A percentile compares a stretch with the other conserved stretches of the same genome.
These are phyloP conservation scores for Gobiocypris rarus DNA, from an alignment of 2,113 vertebrate species.

Conservation along the genomic window DNA sequence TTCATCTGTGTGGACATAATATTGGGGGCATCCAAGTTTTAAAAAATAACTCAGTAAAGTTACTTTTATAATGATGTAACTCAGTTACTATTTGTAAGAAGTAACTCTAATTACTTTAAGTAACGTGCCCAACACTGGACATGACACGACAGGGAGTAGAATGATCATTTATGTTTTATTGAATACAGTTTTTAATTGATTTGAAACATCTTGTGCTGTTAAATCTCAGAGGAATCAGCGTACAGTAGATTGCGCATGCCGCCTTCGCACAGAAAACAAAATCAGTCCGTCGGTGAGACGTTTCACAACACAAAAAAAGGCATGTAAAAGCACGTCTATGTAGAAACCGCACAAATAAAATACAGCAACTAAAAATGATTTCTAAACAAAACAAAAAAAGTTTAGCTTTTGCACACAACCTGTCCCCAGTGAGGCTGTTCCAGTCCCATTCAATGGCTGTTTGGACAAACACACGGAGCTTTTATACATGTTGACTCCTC, in stretches of 20 bases:
- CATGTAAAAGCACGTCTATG: neutral
- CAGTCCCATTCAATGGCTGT: neutral
- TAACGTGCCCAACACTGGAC: too few species aligned
- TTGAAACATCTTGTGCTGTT: slow-evolving; percentile 55
- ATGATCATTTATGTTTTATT: slow-evolving; percentile 41
- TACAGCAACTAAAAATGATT: neutral
- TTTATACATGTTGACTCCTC: neutral
- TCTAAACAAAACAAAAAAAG: neutral
- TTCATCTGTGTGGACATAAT: neutral
- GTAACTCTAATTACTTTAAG: too few species aligned
- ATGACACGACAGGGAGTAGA: neutral
- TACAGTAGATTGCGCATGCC: slow-evolving; percentile 53
- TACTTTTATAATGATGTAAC: too few species aligned
- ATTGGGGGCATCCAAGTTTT: too few species aligned
- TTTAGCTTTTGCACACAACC: neutral
- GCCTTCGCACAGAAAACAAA: slow-evolving; percentile 1
- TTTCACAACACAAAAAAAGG: neutral
- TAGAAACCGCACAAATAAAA: slow-evolving; percentile 1
- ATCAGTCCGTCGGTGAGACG: neutral
- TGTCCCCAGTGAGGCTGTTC: neutral
- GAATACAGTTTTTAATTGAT: slow-evolving; percentile 34
- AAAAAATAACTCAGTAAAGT: too few species aligned
- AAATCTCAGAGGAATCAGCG: slow-evolving; percentile 13
- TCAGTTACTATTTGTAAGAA: too few species aligned
- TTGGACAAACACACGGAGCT: neutral